Conservation (phyloP, 2,888 invertebrate genomes). For the Hydriomena furcata region DNA sequence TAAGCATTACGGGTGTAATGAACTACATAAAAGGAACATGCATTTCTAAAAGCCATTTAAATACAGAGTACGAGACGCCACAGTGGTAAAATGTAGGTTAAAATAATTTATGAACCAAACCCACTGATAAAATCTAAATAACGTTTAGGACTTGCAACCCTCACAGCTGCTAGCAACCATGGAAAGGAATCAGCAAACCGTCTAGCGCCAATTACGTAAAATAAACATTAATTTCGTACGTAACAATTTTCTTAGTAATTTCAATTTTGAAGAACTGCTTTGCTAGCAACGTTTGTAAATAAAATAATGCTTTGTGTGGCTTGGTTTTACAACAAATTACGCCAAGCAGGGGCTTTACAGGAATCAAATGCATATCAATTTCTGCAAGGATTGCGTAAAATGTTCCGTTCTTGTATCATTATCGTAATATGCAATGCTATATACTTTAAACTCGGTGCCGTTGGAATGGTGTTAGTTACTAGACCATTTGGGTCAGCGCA, state of each 20-base stretch:
- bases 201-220: neutral
- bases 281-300: conserved; percentile 57
- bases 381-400: conserved; percentile 9
- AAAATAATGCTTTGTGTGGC: conserved; percentile 59
- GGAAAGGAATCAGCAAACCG: neutral
- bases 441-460: neutral
- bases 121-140: conserved; percentile 17
- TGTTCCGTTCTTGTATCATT: neutral
- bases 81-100: neutral
- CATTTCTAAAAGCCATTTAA: conserved; percentile 16
- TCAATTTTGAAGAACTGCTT: conserved; percentile 1
- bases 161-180: conserved; percentile 27
- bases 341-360: conserved; percentile 41
- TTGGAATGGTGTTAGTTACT: no score
- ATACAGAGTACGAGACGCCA: neutral
- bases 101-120: conserved; percentile 1
- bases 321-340: conserved; percentile 47
- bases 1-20: conserved; percentile 26
- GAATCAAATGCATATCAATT: conserved; percentile 47
- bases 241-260: no score
- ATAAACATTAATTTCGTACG: no score
- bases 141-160: conserved; percentile 60
- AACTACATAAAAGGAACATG: conserved; percentile 29
- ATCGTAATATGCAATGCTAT: neutral
- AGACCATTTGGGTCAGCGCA: no score